Percentiles rank a stretch among this genome's conserved stretches.
phyloP scores from a whole-genome alignment of 2,888 invertebrate species.

The Melipona beecheii region DNA sequence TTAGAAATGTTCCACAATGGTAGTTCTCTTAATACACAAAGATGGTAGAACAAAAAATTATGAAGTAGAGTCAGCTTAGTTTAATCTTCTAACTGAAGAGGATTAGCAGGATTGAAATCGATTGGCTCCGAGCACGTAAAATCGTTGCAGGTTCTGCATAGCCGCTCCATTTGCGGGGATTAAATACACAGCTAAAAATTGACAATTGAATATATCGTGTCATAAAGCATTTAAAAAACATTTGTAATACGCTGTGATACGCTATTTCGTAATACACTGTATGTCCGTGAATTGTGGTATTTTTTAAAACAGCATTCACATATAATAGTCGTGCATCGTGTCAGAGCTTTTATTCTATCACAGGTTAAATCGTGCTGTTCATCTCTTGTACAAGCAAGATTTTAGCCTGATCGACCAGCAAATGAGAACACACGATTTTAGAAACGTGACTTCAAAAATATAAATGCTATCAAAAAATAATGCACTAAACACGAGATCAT shows the following conservation, averaged over 20 bases:
- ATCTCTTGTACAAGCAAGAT: constrained; percentile 63
- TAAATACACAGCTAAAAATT: constrained; percentile 46
- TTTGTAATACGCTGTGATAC: constrained; percentile 19
- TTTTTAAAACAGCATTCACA: constrained; percentile 67
- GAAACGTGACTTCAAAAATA: neutral
- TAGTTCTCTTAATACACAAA: constrained; percentile 15
- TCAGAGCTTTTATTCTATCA: constrained; percentile 57
- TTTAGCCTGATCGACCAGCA: constrained; percentile 68
- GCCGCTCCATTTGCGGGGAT: constrained; percentile 29
- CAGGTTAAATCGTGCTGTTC: constrained; percentile 65
- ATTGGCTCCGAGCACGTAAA: constrained; percentile 8
- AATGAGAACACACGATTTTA: constrained; percentile 12
- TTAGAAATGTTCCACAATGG: constrained; percentile 22
- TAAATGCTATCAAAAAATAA: neutral
- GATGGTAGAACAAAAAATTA: constrained; percentile 29
- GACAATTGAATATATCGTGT: constrained; percentile 34
- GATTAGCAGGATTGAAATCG: constrained; percentile 21
- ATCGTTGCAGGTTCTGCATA: constrained; percentile 30
- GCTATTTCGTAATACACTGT: constrained; percentile 24
- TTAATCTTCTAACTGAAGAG: constrained; percentile 3
- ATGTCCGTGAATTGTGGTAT: constrained; percentile 70
- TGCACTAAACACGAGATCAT: neutral
- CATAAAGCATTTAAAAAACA: constrained; percentile 24
- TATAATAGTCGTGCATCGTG: constrained; percentile 74
- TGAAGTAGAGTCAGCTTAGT: constrained; percentile 22